These are phyloP conservation scores for Semicossyphus pulcher DNA, from an alignment of 2,113 vertebrate species.

Conservation along the genomic window DNA sequence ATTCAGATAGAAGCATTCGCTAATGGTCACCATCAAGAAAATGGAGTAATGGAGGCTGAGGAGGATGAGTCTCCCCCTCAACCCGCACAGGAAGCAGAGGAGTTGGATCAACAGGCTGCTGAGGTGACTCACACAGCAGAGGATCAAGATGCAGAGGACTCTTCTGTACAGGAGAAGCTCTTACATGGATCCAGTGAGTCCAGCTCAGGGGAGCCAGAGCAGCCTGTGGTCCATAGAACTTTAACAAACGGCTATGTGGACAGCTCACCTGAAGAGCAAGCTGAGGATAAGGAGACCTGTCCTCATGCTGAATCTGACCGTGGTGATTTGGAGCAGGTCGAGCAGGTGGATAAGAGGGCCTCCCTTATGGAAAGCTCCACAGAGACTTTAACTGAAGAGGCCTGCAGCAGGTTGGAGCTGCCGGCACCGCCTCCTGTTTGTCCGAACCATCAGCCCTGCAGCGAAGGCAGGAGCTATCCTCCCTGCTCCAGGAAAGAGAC, in stretches of 20 bases:
- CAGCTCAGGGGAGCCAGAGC: slow-evolving; percentile 27
- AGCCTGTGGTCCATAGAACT: slow-evolving; percentile 64
- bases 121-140: slow-evolving; percentile 10
- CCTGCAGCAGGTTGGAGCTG: slow-evolving; percentile 75
- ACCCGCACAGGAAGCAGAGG: slow-evolving; percentile 29
- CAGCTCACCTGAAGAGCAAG: slow-evolving; percentile 35
- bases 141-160: slow-evolving; percentile 40
- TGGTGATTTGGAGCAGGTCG: slow-evolving; percentile 59
- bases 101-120: slow-evolving; percentile 27
- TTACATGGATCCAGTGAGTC: slow-evolving; percentile 9
- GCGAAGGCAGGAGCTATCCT: slow-evolving; percentile 39
- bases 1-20: slow-evolving; percentile 8
- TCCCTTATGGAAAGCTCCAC: slow-evolving; percentile 88
- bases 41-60: slow-evolving; percentile 11
- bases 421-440: slow-evolving; percentile 27
- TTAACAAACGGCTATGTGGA: slow-evolving; percentile 71
- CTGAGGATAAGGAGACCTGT: slow-evolving; percentile 51
- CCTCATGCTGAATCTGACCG: slow-evolving; percentile 55
- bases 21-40: slow-evolving; percentile 62
- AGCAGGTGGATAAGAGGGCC: slow-evolving; percentile 74
- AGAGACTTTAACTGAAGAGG: slow-evolving; percentile 88
- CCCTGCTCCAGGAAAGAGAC: slow-evolving; percentile 70
- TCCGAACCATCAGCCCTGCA: slow-evolving; percentile 27
- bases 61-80: slow-evolving; percentile 15
- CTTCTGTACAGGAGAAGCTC: slow-evolving; percentile 27